Evolutionary conservation across 2,888 invertebrate genomes (phyloP).

Genomic region (Pogonocherus hispidulus): DNA sequence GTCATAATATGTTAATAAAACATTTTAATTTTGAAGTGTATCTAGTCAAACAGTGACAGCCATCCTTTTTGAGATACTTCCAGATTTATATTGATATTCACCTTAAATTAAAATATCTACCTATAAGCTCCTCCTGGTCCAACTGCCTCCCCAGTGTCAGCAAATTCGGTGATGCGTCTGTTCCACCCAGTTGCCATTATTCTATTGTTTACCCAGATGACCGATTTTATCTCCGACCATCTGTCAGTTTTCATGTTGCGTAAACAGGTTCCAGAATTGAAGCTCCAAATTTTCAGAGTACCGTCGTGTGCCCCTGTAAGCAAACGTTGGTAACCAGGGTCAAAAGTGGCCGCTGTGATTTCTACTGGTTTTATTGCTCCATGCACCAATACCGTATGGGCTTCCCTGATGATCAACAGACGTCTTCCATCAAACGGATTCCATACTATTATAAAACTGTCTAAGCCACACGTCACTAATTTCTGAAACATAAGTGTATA

Average conservation of each 20-base stretch:
- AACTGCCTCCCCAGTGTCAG: constrained; percentile 71
- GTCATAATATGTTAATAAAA: no score
- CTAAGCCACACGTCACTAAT: constrained; percentile 83
- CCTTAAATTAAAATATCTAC: no score
- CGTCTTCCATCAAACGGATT: constrained; percentile 81
- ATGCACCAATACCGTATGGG: constrained; percentile 78
- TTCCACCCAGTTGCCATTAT: constrained; percentile 88
- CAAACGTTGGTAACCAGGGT: constrained; percentile 78
- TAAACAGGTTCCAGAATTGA: constrained; percentile 83
- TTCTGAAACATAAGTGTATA: constrained; percentile 40
- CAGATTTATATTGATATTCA: no score
- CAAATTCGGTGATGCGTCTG: constrained; percentile 79
- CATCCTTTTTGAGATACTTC: no score
- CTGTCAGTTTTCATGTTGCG: constrained; percentile 72
- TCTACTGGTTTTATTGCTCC: constrained; percentile 79
- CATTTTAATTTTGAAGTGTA: no score
- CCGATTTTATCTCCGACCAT: constrained; percentile 70
- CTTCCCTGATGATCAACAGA: constrained; percentile 77
- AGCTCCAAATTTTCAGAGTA: constrained; percentile 87
- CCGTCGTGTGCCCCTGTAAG: constrained; percentile 79
- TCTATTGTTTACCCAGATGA: constrained; percentile 71
- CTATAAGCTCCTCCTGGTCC: constrained; percentile 67
- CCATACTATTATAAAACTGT: constrained; percentile 88
- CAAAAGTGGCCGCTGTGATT: constrained; percentile 84
- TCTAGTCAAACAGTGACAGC: no score